Evolutionary conservation across 2,113 vertebrate species (phyloP), one percentile per base, ranked within the genome.

Genomic region (Gambusia affinis): DNA sequence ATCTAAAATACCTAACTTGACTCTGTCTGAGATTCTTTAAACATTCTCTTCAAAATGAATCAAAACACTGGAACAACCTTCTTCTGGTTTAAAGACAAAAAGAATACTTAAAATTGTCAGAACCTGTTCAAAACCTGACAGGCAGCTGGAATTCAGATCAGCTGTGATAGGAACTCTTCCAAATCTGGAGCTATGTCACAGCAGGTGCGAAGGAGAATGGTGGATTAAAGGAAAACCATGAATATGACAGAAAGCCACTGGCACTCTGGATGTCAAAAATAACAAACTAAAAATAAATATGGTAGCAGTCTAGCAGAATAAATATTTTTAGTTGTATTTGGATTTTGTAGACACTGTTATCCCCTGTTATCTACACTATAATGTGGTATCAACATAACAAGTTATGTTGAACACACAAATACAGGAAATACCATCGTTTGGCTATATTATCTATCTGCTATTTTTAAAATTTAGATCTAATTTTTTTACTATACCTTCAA

Each of bases 191-290:
- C 70, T 5, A 31, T 62, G 33, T 37, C 70, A 51, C 79, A 67
- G 81, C 78, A 83, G 78, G 70, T 67, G 63, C 72, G 67, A 64
- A n/a, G 39, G 33, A 70, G 71, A 74, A 64, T 60, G 67, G 72
- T 67, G 72, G 66, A 88, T 81, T 75, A 78, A 35, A 78, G 73
- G 28, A 47, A 78, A 70, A 63, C 35, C 47, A 79, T 60, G 28
- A 60, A 70, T 73, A 75, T 65, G 65, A 64, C 47, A 69, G 39
- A 61, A 81, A 78, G 61, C 35, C 42, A 54, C 47, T 54, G 47
- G 47, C 19, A 47, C 60, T 37, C 0, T 6, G 4, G 66, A 70
- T 75, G 37, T 83, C 64, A 72, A 44, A 64, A 22, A 31, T 72
- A 14, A 44, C 61, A 30, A 30, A 62, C 15, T 62, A 62, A 29